phyloP scores from a whole-genome alignment of 1,140 invertebrate genomes.

The Uloborus diversus region DNA sequence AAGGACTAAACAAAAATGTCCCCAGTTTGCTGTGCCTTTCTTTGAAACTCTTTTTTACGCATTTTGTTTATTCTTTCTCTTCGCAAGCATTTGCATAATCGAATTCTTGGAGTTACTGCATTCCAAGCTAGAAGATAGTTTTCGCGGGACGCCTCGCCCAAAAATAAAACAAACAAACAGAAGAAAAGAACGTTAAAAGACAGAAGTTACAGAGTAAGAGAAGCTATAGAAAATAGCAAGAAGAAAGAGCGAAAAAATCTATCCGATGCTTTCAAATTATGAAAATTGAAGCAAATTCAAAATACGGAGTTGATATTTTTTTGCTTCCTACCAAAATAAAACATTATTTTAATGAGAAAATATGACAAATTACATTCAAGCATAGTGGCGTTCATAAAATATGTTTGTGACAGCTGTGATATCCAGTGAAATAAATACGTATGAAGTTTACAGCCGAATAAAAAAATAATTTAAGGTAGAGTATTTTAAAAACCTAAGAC shows the following conservation, averaged over 20 bases:
- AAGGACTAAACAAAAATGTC: conserved; percentile 45
- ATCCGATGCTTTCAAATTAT: conserved; percentile 22
- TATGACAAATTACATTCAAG: too few species aligned
- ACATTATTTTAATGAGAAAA: too few species aligned
- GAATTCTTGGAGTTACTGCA: conserved; percentile 35
- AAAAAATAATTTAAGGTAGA: too few species aligned
- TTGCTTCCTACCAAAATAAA: too few species aligned
- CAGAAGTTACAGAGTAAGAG: too few species aligned
- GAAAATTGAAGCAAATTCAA: conserved; percentile 44
- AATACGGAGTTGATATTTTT: background rate
- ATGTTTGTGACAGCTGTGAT: too few species aligned
- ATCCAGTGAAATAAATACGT: too few species aligned
- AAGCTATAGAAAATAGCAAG: conserved; percentile 4
- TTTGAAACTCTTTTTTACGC: conserved; percentile 26
- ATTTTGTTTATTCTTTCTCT: conserved; percentile 43
- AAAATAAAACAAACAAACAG: background rate
- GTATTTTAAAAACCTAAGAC: too few species aligned
- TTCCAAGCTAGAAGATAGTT: background rate
- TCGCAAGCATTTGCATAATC: conserved; percentile 46
- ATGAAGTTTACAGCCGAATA: too few species aligned
- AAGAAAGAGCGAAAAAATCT: conserved; percentile 33
- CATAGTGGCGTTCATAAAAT: too few species aligned
- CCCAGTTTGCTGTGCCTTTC: background rate
- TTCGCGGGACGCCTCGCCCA: conserved; percentile 16
- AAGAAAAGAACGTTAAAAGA: background rate